A percentile compares a stretch with the other conserved stretches of the same genome.
Evolutionary conservation across 2,113 vertebrate genomes (phyloP).

Genomic region (Cryptoleucopteryx plumbea): DNA sequence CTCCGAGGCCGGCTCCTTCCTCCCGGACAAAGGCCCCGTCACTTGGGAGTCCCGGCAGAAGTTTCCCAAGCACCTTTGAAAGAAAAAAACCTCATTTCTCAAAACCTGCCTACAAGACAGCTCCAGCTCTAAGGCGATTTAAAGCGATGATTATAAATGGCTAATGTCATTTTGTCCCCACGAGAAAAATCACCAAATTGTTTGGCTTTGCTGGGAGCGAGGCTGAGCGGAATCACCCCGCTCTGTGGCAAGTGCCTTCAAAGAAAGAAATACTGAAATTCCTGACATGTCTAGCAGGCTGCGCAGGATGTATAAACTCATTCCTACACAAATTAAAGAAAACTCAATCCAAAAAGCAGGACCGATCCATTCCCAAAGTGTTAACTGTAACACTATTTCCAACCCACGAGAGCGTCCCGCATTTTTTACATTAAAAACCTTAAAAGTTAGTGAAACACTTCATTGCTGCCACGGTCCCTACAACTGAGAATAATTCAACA

Average conservation of each 20-base stretch:
- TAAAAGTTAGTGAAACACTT: background rate
- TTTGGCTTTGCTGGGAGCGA: background rate
- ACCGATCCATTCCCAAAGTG: accelerated
- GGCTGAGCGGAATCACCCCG: background rate
- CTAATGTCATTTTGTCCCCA: background rate
- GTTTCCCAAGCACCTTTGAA: conserved; percentile 68
- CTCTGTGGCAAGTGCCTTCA: background rate
- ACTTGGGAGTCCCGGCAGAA: conserved; percentile 22
- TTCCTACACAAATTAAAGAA: background rate
- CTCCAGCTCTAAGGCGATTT: background rate
- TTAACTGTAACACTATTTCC: background rate
- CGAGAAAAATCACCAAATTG: background rate
- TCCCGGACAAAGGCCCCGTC: conserved; percentile 46
- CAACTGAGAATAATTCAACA: background rate
- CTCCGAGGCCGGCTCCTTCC: conserved; percentile 1
- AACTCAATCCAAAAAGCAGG: background rate
- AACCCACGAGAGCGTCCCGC: accelerated
- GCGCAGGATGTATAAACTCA: background rate
- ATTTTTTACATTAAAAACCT: background rate
- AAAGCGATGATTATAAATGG: conserved; percentile 17
- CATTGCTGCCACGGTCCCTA: background rate
- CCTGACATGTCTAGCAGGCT: background rate
- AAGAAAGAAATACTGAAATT: background rate
- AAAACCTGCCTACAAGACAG: background rate
- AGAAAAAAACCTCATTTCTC: conserved; percentile 39